Evolutionary conservation across 2,888 invertebrate genomes (phyloP).

Genomic region (Chymomyza amoena): DNA sequence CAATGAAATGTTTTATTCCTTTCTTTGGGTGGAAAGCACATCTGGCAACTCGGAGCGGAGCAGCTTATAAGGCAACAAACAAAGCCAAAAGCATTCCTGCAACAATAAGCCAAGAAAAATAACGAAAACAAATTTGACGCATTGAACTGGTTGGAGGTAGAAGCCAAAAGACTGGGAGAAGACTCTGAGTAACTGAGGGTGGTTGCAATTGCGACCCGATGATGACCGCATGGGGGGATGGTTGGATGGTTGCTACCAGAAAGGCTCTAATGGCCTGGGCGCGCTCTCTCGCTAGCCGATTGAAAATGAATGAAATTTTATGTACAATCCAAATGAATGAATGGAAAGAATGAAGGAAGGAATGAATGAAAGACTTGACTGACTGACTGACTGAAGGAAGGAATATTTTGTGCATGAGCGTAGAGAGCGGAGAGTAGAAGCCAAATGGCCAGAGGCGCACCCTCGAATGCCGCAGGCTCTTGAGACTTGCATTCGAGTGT

Average conservation of each 20-base stretch:
- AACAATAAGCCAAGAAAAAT: conserved; percentile 3
- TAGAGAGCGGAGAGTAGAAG: background rate
- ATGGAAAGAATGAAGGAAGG: background rate
- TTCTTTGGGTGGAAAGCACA: background rate
- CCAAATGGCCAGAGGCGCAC: background rate
- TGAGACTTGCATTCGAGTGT: background rate
- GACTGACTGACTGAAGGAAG: conserved; percentile 14
- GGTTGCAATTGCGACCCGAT: conserved; percentile 21
- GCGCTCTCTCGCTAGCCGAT: conserved; percentile 21
- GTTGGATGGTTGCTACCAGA: conserved; percentile 8
- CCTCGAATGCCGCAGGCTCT: background rate
- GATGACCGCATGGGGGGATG: conserved; percentile 36
- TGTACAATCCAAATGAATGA: conserved; percentile 32
- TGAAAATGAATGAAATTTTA: conserved; percentile 66
- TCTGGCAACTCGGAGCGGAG: background rate
- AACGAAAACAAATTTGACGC: background rate
- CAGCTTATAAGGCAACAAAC: background rate
- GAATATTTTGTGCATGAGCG: conserved; percentile 7
- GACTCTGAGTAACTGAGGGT: background rate
- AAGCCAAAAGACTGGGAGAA: background rate
- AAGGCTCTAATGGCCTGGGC: background rate
- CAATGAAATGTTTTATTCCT: background rate
- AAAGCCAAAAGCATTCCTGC: background rate
- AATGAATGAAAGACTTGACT: conserved; percentile 24
- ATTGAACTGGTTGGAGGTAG: background rate